phyloP scores from a whole-genome alignment of 2,797 vertebrate genomes.

The Zalophus californianus region DNA sequence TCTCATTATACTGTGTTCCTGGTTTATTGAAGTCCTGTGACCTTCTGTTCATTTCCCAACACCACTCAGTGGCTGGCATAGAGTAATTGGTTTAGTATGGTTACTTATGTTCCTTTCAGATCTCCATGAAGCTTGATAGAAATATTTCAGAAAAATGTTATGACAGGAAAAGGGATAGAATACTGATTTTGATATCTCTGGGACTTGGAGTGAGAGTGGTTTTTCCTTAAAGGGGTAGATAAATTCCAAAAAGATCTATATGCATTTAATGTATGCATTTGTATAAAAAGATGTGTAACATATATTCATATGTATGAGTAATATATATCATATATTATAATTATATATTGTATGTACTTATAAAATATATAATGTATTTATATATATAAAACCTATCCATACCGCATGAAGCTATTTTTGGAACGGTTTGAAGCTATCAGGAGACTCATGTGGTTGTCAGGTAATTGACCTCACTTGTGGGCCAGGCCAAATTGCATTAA shows the following conservation, averaged over 20 bases:
- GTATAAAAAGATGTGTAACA: neutral
- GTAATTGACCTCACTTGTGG: slow-evolving; percentile 52
- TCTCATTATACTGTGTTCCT: neutral
- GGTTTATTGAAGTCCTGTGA: neutral
- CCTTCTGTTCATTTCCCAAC: neutral
- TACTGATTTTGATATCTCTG: neutral
- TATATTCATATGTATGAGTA: neutral
- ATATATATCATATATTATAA: neutral
- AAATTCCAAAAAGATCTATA: neutral
- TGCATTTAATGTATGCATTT: neutral
- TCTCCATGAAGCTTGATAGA: neutral
- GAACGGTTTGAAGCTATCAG: slow-evolving; percentile 10
- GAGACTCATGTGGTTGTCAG: slow-evolving; percentile 10
- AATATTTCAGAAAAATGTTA: neutral
- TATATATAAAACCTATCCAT: neutral
- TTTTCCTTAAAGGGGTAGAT: neutral
- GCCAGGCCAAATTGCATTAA: slow-evolving; percentile 39
- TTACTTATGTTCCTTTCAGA: neutral
- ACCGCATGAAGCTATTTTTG: neutral
- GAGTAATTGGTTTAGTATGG: neutral
- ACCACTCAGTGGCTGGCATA: neutral
- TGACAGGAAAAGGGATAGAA: neutral
- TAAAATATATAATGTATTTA: neutral
- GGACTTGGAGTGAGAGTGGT: neutral
- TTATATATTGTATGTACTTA: neutral